Evolutionary conservation across 2,113 vertebrate species (phyloP), one percentile per base, ranked within the genome.

Genomic region (Pterocles gutturalis): DNA sequence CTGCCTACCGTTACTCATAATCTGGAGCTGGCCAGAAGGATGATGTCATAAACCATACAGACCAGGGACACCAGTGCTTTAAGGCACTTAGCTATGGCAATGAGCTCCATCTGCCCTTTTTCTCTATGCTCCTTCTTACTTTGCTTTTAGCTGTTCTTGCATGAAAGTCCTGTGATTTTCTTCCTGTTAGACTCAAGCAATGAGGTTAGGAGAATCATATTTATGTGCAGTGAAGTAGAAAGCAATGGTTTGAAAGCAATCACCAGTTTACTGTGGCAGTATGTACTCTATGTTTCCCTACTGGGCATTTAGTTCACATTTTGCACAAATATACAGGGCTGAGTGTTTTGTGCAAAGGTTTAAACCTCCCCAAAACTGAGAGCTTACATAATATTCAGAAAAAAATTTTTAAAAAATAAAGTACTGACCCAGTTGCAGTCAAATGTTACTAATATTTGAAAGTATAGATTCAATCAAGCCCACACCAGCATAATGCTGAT

Each of bases 211-310:
- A 86, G 60, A 89, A 83, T 83, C 58, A 61, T 88, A 93, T 96
- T 97, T 77, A 89, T 73, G 92, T 83, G 93, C 83, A 92, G 5
- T 83, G 79, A 96, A 95, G 78, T 77, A 76, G 86, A 92, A 96
- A 92, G 75, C 54, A 48, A 70, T 80, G 57, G 75, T 86, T 65
- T 94, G 83, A 91, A 94, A 86, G 82, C 75, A 95, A 79, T 86
- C 75, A 58, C 46, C 53, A 53, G 67, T 83, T 92, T 73, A 88
- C 58, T 83, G 79, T 67, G 67, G 67, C 60, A 93, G 67, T 77
- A 70, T 28, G 66, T 86, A 54, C 83, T 88, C 66, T 55, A 1
- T 58, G 58, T 87, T 94, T 96, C 83, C 76, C 95, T 93, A 72
- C 24, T 36, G 93, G 91, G 71, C 89, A 94, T 78, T 66, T 66